Conservation (phyloP, 2,888 invertebrate genomes). For the Euproctis similis region DNA sequence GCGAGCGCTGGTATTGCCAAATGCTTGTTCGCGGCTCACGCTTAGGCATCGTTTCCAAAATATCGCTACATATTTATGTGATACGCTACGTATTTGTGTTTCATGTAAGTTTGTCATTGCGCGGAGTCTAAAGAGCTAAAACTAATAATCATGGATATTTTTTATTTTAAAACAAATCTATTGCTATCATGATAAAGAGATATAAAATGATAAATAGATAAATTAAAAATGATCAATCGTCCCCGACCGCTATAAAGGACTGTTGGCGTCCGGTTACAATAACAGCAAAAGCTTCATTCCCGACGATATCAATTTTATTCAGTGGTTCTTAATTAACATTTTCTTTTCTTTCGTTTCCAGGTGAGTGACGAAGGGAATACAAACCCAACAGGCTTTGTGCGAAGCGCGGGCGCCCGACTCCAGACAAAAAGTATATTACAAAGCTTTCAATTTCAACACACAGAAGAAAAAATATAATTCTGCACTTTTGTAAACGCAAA, state of each 20-base stretch:
- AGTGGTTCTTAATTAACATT: constrained; percentile 74
- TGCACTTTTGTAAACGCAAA: constrained; percentile 70
- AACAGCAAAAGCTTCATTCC: constrained; percentile 52
- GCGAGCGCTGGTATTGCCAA: constrained; percentile 62
- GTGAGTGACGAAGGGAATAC: constrained; percentile 68
- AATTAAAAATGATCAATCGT: constrained; percentile 5
- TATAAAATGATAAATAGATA: not conserved
- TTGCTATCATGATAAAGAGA: too few species aligned
- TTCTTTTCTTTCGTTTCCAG: constrained; percentile 74
- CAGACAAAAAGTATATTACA: constrained; percentile 69
- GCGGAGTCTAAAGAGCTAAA: constrained; percentile 15
- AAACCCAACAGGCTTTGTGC: constrained; percentile 60
- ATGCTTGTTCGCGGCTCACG: constrained; percentile 74
- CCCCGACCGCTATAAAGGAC: constrained; percentile 32
- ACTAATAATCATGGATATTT: too few species aligned
- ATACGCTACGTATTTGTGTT: too few species aligned
- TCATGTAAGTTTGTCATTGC: constrained; percentile 58
- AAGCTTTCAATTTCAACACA: constrained; percentile 66
- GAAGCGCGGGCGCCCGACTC: constrained; percentile 38
- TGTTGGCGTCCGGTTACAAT: constrained; percentile 59
- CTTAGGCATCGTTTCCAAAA: constrained; percentile 58
- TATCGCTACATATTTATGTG: constrained; percentile 65
- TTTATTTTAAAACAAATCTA: too few species aligned
- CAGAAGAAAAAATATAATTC: constrained; percentile 64
- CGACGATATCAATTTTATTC: constrained; percentile 69